Conservation (phyloP, 2,797 vertebrate species). For the Syndactyla subalaris region DNA sequence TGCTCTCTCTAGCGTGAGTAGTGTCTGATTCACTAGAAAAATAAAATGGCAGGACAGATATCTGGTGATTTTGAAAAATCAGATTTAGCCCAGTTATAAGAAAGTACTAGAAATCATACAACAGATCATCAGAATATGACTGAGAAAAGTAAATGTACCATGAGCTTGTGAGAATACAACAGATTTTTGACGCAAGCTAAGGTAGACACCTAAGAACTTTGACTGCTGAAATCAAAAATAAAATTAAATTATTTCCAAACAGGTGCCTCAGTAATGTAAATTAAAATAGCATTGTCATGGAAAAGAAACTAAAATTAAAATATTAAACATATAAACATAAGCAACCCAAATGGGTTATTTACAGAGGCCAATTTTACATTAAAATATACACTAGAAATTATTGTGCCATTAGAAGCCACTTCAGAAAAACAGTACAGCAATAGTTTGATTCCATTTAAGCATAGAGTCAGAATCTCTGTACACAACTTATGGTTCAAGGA, state of each 20-base stretch:
- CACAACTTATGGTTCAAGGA: neutral
- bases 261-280: neutral
- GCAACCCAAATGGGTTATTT: neutral
- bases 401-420: neutral
- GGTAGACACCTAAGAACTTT: neutral
- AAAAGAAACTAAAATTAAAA: neutral
- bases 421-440: neutral
- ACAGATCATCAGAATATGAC: neutral
- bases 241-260: neutral
- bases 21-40: neutral
- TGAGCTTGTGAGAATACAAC: neutral
- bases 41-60: neutral
- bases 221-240: neutral
- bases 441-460: neutral
- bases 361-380: neutral
- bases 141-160: neutral
- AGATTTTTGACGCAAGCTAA: neutral
- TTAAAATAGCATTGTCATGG: neutral
- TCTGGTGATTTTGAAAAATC: neutral
- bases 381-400: neutral
- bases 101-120: neutral
- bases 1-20: neutral
- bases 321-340: neutral
- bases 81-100: neutral
- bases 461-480: neutral